These are phyloP conservation scores for Zeugodacus cucurbitae DNA, from an alignment of 1,140 invertebrate genomes.

Conservation along the genomic window DNA sequence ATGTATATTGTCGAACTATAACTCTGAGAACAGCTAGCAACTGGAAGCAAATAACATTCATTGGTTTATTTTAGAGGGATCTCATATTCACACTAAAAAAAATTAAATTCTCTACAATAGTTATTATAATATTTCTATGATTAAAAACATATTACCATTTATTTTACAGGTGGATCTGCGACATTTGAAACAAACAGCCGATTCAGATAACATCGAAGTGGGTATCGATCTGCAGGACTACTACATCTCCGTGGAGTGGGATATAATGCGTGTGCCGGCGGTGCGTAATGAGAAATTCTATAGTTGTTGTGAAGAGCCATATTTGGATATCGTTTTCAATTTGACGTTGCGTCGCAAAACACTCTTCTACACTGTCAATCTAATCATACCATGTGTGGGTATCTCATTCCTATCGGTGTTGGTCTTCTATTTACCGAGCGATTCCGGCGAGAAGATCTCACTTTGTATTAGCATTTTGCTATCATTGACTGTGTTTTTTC, in stretches of 20 bases:
- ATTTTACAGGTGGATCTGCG: conserved; percentile 89
- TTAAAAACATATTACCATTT: too few species aligned
- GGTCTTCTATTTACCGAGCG: conserved; percentile 98
- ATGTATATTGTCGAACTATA: too few species aligned
- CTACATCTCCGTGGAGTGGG: conserved; percentile 98
- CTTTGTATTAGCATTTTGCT: conserved; percentile 98
- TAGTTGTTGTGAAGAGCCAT: conserved; percentile 90
- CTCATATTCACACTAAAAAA: too few species aligned
- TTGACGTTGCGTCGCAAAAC: conserved; percentile 96
- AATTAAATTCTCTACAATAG: too few species aligned
- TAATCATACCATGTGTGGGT: conserved; percentile 96
- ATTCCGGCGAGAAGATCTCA: conserved; percentile 97
- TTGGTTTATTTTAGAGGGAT: too few species aligned
- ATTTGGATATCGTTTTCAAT: conserved; percentile 97
- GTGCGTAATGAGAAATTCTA: conserved; percentile 90
- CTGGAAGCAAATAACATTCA: too few species aligned
- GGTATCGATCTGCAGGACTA: conserved; percentile 94
- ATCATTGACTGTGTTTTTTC: conserved; percentile 98
- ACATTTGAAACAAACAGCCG: conserved; percentile 83
- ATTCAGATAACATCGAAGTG: conserved; percentile 84
- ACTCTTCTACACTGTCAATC: conserved; percentile 96
- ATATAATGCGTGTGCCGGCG: conserved; percentile 91
- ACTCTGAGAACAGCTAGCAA: too few species aligned
- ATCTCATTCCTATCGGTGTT: conserved; percentile 97
- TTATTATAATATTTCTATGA: too few species aligned